Percentiles rank a stretch among this genome's conserved stretches.
Conservation (phyloP, 2,113 vertebrate species). For the Burhinus bistriatus region DNA sequence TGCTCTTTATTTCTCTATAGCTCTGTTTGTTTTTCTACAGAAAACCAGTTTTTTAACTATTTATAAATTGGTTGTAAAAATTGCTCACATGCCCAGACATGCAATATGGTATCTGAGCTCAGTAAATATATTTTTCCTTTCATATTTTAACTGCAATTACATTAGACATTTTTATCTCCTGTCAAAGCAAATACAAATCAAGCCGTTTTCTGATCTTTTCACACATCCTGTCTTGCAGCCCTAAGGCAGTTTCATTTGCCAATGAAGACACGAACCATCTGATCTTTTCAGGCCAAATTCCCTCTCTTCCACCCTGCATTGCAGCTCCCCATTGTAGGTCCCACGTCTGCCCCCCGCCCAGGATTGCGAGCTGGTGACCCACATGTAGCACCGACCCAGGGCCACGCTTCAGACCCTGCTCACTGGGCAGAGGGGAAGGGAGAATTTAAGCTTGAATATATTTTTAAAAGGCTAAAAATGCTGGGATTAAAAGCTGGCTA, state of each 20-base stretch:
- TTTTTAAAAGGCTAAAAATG: not conserved
- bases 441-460: not conserved
- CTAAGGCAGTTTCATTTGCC: conserved; percentile 5
- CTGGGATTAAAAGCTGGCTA: conserved; percentile 47
- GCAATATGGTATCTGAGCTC: conserved; percentile 2
- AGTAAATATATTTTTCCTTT: conserved; percentile 19
- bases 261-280: conserved; percentile 33
- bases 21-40: conserved; percentile 23
- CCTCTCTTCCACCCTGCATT: not conserved
- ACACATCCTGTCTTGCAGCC: not conserved
- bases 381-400: accelerated
- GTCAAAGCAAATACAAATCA: conserved; percentile 14
- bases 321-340: not conserved
- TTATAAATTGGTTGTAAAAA: conserved; percentile 56
- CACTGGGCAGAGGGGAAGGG: not conserved
- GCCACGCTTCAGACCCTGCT: not conserved
- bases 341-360: accelerated
- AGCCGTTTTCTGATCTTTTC: conserved; percentile 18
- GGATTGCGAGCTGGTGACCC: not conserved
- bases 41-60: conserved; percentile 38
- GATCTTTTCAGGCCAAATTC: conserved; percentile 41
- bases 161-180: conserved; percentile 15
- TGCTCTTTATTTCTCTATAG: conserved; percentile 46
- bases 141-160: conserved; percentile 1
- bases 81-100: not conserved